A percentile compares a stretch with the other conserved stretches of the same genome.
Evolutionary conservation across 2,888 invertebrate species (phyloP).

Genomic region (Psylliodes chrysocephalus): DNA sequence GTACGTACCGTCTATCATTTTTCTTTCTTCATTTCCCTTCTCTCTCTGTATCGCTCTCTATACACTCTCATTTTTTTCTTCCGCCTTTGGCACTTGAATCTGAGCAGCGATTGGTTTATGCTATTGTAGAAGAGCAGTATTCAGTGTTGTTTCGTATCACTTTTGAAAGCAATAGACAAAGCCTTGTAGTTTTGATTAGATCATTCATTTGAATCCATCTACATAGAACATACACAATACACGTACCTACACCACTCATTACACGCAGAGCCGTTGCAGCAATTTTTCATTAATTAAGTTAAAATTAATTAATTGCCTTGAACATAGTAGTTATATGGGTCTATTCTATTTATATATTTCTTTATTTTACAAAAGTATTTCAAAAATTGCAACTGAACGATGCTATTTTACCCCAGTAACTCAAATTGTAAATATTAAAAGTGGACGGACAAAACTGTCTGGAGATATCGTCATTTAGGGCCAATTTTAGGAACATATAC

Average conservation of each 20-base stretch:
- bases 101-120: background rate
- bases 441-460: too few species aligned
- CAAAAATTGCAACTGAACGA: too few species aligned
- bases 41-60: slow-evolving; percentile 13
- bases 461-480: too few species aligned
- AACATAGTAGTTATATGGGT: too few species aligned
- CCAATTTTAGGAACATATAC: too few species aligned
- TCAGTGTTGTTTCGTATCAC: slow-evolving; percentile 4
- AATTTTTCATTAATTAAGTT: too few species aligned
- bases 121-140: slow-evolving; percentile 5
- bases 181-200: slow-evolving; percentile 17
- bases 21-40: background rate
- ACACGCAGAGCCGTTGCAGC: background rate
- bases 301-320: too few species aligned
- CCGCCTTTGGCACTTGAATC: background rate
- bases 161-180: slow-evolving; percentile 13
- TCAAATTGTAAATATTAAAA: too few species aligned
- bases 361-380: too few species aligned
- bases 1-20: slow-evolving; percentile 64
- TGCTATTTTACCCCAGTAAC: too few species aligned
- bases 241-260: slow-evolving; percentile 7
- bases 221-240: slow-evolving; percentile 14
- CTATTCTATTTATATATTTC: too few species aligned
- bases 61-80: slow-evolving; percentile 22
- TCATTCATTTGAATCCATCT: slow-evolving; percentile 20